These are phyloP conservation scores for Carpatolechia fugitivella DNA, from an alignment of 2,888 invertebrate species.

Conservation along the genomic window DNA sequence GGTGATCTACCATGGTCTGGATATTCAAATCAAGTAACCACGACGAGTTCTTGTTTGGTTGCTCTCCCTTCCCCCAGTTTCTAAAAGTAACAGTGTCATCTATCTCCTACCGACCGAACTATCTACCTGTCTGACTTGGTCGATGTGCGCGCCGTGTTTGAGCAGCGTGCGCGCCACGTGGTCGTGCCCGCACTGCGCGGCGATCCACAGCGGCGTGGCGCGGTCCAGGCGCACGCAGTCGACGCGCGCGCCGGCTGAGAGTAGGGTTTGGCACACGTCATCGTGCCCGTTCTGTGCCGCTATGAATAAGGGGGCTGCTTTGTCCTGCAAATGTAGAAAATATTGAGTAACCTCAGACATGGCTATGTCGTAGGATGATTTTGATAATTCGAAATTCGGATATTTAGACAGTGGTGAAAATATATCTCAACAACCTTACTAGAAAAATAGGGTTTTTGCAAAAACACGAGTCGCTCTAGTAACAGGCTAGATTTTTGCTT, in stretches of 20 bases:
- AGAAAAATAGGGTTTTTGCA: no score
- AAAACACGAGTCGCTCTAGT: no score
- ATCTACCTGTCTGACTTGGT: slow-evolving; percentile 86
- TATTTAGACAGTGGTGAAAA: no score
- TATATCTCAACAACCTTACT: no score
- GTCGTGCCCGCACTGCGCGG: slow-evolving; percentile 96
- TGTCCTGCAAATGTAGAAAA: slow-evolving; percentile 81
- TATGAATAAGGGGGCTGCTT: slow-evolving; percentile 94
- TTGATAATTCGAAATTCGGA: no score
- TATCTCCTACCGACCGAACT: no score
- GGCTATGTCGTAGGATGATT: neutral
- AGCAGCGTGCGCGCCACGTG: slow-evolving; percentile 88
- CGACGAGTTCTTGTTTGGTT: neutral
- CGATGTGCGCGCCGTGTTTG: slow-evolving; percentile 79
- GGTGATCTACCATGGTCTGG: no score
- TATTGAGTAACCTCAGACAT: no score
- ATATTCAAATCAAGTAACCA: neutral
- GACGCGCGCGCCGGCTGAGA: slow-evolving; percentile 85
- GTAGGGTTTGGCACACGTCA: slow-evolving; percentile 85
- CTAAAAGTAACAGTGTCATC: no score
- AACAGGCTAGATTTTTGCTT: no score
- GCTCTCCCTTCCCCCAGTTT: no score
- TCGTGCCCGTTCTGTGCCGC: slow-evolving; percentile 96
- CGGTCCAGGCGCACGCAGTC: slow-evolving; percentile 89
- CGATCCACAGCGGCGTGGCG: slow-evolving; percentile 95